Base-by-base conservation (phyloP, 2,888 invertebrate genomes). In the Lithodes maja region DNA sequence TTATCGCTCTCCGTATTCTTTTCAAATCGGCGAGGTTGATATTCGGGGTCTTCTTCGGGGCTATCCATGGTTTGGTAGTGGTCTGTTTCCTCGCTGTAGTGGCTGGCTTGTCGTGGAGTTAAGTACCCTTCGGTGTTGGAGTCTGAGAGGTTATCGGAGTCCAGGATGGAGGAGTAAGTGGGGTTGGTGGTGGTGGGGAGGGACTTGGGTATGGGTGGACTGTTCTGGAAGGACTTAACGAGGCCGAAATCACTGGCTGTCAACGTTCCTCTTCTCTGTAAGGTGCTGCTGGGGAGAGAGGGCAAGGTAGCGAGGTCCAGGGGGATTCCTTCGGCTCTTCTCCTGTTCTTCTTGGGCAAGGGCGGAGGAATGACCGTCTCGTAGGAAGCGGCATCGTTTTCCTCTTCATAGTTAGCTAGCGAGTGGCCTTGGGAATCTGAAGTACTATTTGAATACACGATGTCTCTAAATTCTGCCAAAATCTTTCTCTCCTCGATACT, bases 171-270 rank as follows among this genome's bases (percentile, higher is more conserved):
- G 53, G 74, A 80, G 74, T 81, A 81, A 33, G 74, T 74, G 52
- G 84, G 84, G 17, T 78, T 85, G 78, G 86, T 52, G 78, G 86
- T 52, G 77, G 17, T 77, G 3, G 86, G 80, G 17, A 86, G 71
- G 53, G 79, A 50, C 55, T 71, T 86, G 3, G 80, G 86, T n/a
- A 86, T 68, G 53, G 53, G 80, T 15, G 81, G 86, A 50, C 83
- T 83, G 53, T 69, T n/a, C 52, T 85, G 55, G 53, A 78, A 83
- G 3, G 33, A 75, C 78, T 87, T 82, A 53, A 83, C 52, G 17
- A 83, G 78, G 52, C 87, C 83, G 49, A 87, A 87, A 52, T 87
- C 87, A 69, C 87, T 87, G 7, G 87, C 83, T 3, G 83, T 77
- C 7, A 87, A 78, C 17, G 71, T 78, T 33, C 83, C 87, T 33